Percentiles rank a stretch among this genome's conserved stretches.
phyloP scores from a whole-genome alignment of 2,888 invertebrate species.

The Encarsia formosa region DNA sequence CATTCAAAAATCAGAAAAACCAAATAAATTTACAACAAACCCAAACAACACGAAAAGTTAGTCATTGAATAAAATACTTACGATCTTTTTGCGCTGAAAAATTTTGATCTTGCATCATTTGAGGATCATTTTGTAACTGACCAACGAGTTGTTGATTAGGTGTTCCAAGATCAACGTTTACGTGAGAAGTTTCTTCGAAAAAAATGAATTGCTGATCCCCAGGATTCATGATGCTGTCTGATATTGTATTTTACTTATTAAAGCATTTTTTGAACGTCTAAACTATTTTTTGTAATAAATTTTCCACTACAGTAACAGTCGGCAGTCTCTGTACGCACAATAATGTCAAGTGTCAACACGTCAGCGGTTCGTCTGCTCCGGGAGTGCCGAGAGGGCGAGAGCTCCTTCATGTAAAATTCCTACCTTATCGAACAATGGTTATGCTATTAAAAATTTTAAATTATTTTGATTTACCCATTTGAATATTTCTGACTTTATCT shows the following conservation, averaged over 20 bases:
- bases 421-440: slow-evolving; percentile 2
- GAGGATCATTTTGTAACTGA: slow-evolving; percentile 39
- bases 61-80: slow-evolving; percentile 27
- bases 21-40: neutral
- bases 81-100: slow-evolving; percentile 39
- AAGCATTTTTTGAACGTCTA: slow-evolving; percentile 7
- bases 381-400: neutral
- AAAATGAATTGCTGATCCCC: slow-evolving; percentile 22
- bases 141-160: slow-evolving; percentile 48
- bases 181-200: slow-evolving; percentile 17
- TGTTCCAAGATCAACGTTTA: slow-evolving; percentile 59
- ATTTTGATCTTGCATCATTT: slow-evolving; percentile 40
- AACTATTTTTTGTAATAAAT: no score
- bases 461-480: no score
- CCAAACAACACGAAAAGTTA: no score
- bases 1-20: neutral
- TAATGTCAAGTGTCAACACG: slow-evolving; percentile 4
- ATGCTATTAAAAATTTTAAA: neutral
- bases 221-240: slow-evolving; percentile 17
- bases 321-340: neutral
- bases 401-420: neutral
- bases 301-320: neutral
- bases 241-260: neutral
- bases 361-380: neutral
- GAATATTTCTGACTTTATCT: no score